A percentile compares a stretch with the other conserved stretches of the same genome.
These are phyloP conservation scores for Eupeodes latifasciatus DNA, from an alignment of 2,888 invertebrate species.

Conservation along the genomic window DNA sequence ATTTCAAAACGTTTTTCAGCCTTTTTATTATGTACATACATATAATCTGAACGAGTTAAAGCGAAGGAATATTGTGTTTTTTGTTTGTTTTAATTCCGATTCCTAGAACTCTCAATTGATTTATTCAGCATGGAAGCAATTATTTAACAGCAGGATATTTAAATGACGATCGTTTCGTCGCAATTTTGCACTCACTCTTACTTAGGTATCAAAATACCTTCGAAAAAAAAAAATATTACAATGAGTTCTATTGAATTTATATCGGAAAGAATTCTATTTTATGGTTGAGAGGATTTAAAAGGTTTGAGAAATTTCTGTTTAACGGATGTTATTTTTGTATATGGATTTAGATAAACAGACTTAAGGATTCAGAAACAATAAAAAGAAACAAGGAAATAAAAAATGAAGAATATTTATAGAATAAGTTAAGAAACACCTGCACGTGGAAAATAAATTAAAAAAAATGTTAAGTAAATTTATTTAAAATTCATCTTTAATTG, in stretches of 20 bases:
- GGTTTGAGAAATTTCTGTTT: no score
- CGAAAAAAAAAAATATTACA: background rate
- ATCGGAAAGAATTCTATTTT: background rate
- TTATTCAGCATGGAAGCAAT: background rate
- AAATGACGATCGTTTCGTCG: background rate
- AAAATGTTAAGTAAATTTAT: no score
- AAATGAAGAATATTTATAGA: no score
- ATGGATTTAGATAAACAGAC: no score
- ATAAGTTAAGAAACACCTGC: no score
- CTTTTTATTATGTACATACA: background rate
- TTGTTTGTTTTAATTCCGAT: no score
- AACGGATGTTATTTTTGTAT: no score
- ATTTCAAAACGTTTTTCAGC: background rate
- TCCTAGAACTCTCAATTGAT: background rate
- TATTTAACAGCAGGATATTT: conserved; percentile 8
- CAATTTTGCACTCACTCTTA: background rate
- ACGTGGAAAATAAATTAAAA: no score
- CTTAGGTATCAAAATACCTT: background rate
- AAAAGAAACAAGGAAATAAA: no score
- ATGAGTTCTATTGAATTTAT: background rate
- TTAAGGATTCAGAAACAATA: no score
- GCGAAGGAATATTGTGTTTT: background rate
- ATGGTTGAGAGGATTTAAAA: no score
- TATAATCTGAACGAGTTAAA: background rate
- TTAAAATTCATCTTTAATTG: no score